Evolutionary conservation across 2,113 vertebrate genomes (phyloP), one percentile per base, ranked within the genome.

Genomic region (Eulacestoma nigropectus): DNA sequence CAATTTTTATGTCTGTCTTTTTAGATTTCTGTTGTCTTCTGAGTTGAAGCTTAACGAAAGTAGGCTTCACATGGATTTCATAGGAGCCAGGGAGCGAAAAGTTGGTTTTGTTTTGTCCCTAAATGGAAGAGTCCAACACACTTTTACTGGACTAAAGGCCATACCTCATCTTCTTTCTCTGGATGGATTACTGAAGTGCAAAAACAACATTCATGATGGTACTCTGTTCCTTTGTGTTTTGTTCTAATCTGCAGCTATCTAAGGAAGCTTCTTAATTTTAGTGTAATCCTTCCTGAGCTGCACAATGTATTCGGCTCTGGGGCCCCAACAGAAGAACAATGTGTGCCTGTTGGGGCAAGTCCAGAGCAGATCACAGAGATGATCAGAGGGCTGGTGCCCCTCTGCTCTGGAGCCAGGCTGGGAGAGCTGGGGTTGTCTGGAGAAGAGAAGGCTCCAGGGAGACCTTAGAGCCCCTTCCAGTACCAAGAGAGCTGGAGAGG

Each of bases 1-100:
- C 12, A 49, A 13, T 74, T 87, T 74, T 74, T 89, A 20, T 92
- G 44, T 90, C 32, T 93, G 33, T 96, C 30, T 68, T 87, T 82
- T 95, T 93, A 99, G 99, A 77, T 42, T 98, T 74, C 92, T 97
- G 52, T 23, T 98, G 18, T 95, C 95, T 94, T 98, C 98, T 75
- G 97, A 95, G 59, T 92, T 97, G 41, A 97, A 97, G 78, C 65
- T 98, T 42, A 97, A 95, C 60, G 97, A 95, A 33, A 91, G 95
- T 29, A 81, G 92, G 13, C 50, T 98, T 41, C 60, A 69, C 1
- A 1, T 98, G 49, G 75, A 94, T 63, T 64, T 98, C 64, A 30
- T 35, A 70, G 97, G 93, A 53, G 74, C 92, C 6, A 92, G 76
- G 25, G 95, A 96, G 46, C 74, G 69, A 69, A 96, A 94, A 84